These are phyloP conservation scores for Microplitis mediator DNA, from an alignment of 1,140 invertebrate genomes.

Conservation along the genomic window DNA sequence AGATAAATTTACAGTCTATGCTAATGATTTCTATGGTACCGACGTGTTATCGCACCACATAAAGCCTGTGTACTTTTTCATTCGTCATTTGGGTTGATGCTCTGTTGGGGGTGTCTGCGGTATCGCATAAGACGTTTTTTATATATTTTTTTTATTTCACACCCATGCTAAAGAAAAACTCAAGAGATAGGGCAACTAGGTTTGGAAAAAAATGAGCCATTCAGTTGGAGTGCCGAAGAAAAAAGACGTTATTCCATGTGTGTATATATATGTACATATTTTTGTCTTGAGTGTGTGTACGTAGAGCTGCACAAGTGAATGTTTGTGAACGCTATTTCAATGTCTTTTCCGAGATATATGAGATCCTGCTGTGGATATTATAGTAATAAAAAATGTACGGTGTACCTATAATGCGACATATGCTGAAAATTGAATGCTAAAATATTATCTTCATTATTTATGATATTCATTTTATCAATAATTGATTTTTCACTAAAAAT, in stretches of 20 bases:
- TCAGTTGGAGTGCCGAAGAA: not conserved
- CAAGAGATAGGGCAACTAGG: not conserved
- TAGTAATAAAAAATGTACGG: conserved; percentile 1
- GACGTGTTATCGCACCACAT: conserved; percentile 18
- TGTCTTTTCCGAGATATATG: conserved; percentile 8
- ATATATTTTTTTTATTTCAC: not conserved
- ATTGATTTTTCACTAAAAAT: too few relatives aligned
- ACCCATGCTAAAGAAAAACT: not conserved
- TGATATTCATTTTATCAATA: not conserved
- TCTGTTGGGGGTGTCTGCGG: conserved; percentile 13
- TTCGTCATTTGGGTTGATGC: conserved; percentile 28
- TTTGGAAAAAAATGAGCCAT: not conserved
- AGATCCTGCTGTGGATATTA: conserved; percentile 6
- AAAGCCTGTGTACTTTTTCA: conserved; percentile 3
- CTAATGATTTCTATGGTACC: conserved; percentile 23
- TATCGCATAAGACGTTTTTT: conserved; percentile 5
- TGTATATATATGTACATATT: not conserved
- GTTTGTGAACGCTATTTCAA: conserved; percentile 8
- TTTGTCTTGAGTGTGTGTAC: too few relatives aligned
- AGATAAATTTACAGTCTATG: conserved; percentile 15
- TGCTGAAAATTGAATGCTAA: too few relatives aligned
- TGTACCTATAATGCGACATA: not conserved
- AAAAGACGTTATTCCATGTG: not conserved
- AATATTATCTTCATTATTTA: not conserved
- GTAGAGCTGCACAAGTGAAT: too few relatives aligned